Base-by-base conservation (phyloP, 2,888 invertebrate genomes). In the Chrysopilus asiliformis region DNA sequence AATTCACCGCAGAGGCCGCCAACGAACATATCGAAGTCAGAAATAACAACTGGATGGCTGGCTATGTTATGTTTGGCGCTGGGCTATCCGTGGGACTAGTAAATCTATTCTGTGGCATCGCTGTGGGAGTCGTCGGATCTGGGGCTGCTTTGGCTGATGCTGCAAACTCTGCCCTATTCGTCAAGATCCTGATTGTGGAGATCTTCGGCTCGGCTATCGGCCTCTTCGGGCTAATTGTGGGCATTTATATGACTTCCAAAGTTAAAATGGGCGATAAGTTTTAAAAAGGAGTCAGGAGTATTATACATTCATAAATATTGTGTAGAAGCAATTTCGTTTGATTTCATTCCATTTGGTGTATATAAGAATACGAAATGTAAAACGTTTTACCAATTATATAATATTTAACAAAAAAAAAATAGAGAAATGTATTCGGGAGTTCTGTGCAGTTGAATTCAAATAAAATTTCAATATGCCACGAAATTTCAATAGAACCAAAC, bases 131-230 rank as follows among this genome's bases (percentile, higher is more conserved):
- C 53, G 95, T 98, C 20, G 98, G 89, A 13, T 97, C 95, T 4
- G 95, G 97, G 42, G 97, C 98, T 28, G 98, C 98, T 13, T 71
- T 98, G 8, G 83, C 97, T 34, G 98, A 98, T 68, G 98, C 98
- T 19, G 97, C 97, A 26, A 94, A 98, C 59, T 79, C 91, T 13
- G 77, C 85, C 3, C 73, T 98, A 6, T 98, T 98, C 56, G 97
- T 98, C 34, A 97, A 95, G 66, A 94, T 98, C 60, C 74, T 98
- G 28, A 95, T 98, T 61, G 85, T 98, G 30, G 98, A 98, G 68
- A 98, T 98, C 66, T 98, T 98, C 58, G 98, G 94, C 40, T 93
- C 91, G 55, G 98, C 98, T 52, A 97, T 98, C 57, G 98, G 98
- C 55, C 75, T 98, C 15, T 98, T 98, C 64, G 98, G 98, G 37